Percentiles rank a stretch among this genome's conserved stretches.
phyloP scores from a whole-genome alignment of 1,140 invertebrate species.

The Psix sp. region DNA sequence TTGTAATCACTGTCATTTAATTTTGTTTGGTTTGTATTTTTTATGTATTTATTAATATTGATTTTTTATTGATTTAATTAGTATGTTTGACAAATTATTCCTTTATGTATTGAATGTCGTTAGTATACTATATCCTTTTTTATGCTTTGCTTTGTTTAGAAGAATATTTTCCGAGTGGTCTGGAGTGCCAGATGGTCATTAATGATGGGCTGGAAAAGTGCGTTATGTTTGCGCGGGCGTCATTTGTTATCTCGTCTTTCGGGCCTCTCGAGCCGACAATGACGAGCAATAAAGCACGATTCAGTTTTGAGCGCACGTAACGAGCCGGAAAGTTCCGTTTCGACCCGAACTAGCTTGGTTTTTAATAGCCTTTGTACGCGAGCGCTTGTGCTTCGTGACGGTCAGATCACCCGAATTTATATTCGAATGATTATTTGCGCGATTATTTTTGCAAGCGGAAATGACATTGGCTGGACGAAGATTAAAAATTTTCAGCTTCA shows the following conservation, averaged over 20 bases:
- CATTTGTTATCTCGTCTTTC: conserved; percentile 51
- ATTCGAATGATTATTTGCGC: conserved; percentile 30
- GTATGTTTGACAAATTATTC: too few relatives aligned
- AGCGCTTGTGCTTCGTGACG: conserved; percentile 13
- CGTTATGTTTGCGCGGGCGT: conserved; percentile 49
- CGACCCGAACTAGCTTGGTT: conserved; percentile 24
- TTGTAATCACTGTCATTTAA: too few relatives aligned
- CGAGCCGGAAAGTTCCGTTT: conserved; percentile 55
- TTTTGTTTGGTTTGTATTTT: too few relatives aligned
- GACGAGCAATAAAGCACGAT: conserved; percentile 55
- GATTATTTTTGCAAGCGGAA: too few relatives aligned
- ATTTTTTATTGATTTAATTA: too few relatives aligned
- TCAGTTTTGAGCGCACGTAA: conserved; percentile 44
- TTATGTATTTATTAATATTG: too few relatives aligned
- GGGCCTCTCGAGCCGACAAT: conserved; percentile 44
- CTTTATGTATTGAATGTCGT: conserved; percentile 28
- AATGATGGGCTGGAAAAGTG: conserved; percentile 42
- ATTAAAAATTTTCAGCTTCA: background rate
- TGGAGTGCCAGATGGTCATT: conserved; percentile 41
- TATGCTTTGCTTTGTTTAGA: conserved; percentile 16
- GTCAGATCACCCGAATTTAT: conserved; percentile 23
- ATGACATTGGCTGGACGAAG: too few relatives aligned
- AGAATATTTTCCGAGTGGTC: conserved; percentile 31
- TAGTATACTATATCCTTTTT: conserved; percentile 29
- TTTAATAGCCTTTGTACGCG: conserved; percentile 43